Base-by-base conservation (phyloP, 2,113 vertebrate genomes). In the Grantiella picta region DNA sequence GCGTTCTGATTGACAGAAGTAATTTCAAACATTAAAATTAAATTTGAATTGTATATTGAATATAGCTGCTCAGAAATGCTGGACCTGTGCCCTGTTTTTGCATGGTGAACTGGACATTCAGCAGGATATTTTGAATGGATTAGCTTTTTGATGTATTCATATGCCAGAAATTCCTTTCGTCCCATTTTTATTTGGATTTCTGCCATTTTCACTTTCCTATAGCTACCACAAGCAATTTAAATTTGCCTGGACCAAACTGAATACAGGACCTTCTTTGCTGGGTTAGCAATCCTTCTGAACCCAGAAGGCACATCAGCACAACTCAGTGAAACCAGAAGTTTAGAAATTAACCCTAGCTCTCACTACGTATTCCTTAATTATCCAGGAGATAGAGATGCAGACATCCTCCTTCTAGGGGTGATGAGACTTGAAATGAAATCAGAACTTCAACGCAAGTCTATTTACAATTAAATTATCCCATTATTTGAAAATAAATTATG, bases 181-280 rank as follows among this genome's bases (percentile, higher is more conserved):
- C 28, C 7, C 4, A 12, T 29, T 90, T 82, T 19, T 31, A 22
- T 7, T 7, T 68, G 61, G 5, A 56, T 90, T 61, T 88, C 20
- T 88, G 33, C 20, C 38, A 69, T 57, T 90, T 76, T 82, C n/a
- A 42, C 18, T 76, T 71, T 69, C 21, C 2, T 33, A 6, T 10
- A 66, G 11, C 35, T 86, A 54, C 0, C 2, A 47, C 0, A 0
- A 52, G 17, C 19, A 65, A 53, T 16, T 45, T 38, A 77, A 77
- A 83, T 57, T 83, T 83, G 61, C 13, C 7, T 66, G 63, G 9
- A 33, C 6, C 19, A 82, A 66, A 63, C 11, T 9, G 12, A 77
- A 12, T 52, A 54, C 14, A 81, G 8, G 7, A 76, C 7, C 4
- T 44, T 68, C 25, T 29, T 92, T 25, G 16, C 28, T 42, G 75